Conservation (phyloP, 2,888 invertebrate genomes). For the Ceraclea dissimilis region DNA sequence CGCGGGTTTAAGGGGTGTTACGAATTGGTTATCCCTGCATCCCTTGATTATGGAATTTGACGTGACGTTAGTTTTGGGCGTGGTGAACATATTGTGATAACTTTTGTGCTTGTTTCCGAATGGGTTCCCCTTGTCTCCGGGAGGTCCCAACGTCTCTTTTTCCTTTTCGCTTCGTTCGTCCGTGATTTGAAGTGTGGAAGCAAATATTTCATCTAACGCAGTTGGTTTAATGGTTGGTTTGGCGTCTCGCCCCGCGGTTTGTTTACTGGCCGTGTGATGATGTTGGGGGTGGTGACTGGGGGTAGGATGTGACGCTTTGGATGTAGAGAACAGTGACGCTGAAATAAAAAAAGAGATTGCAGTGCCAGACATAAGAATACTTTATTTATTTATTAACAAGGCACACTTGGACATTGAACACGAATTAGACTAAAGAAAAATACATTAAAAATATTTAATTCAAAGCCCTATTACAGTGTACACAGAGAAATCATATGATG, state of each 20-base stretch:
- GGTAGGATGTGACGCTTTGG: neutral
- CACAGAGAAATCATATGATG: no score
- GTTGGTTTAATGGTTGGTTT: constrained; percentile 3
- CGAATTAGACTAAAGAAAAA: no score
- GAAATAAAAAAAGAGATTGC: neutral
- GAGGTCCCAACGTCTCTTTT: neutral
- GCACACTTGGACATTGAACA: no score
- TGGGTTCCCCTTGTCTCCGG: constrained; percentile 1
- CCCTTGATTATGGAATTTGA: constrained; percentile 19
- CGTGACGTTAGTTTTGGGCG: constrained; percentile 19
- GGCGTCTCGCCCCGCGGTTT: neutral
- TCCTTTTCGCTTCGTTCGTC: constrained; percentile 4
- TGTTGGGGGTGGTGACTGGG: neutral
- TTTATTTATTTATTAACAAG: no score
- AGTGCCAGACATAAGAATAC: no score
- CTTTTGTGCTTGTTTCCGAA: constrained; percentile 1
- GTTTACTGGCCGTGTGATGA: neutral
- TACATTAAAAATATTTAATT: no score
- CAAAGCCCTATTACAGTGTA: no score
- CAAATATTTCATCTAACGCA: constrained; percentile 7
- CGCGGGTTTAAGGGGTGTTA: constrained; percentile 8
- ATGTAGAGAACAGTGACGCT: constrained; percentile 10
- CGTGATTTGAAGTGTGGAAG: constrained; percentile 8
- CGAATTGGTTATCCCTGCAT: constrained; percentile 16
- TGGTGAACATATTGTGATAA: constrained; percentile 11